A percentile compares a stretch with the other conserved stretches of the same genome.
phyloP scores from a whole-genome alignment of 2,797 vertebrate species.

The Microctenopoma steveboyesi region DNA sequence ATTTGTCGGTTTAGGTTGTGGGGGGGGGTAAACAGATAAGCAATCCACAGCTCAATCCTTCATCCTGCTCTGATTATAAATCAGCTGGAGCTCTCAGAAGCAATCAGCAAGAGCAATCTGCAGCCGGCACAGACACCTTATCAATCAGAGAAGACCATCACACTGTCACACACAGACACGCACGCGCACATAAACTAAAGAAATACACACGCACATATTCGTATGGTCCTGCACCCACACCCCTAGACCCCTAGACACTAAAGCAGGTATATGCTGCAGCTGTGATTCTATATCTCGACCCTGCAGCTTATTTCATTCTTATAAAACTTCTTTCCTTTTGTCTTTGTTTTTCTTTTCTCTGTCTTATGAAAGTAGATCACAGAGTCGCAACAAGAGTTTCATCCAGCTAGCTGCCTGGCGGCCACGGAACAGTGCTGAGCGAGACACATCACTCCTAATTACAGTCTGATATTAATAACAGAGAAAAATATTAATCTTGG shows the following conservation, averaged over 20 bases:
- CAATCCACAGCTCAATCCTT: constrained; percentile 80
- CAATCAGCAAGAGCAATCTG: constrained; percentile 83
- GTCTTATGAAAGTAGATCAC: constrained; percentile 61
- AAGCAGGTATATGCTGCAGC: constrained; percentile 54
- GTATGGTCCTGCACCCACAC: constrained; percentile 21
- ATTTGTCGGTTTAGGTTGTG: constrained; percentile 82
- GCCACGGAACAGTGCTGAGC: constrained; percentile 53
- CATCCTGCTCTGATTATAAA: constrained; percentile 83
- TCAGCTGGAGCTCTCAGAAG: constrained; percentile 82
- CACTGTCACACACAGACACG: constrained; percentile 65
- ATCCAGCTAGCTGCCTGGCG: constrained; percentile 68
- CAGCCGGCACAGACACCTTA: constrained; percentile 81
- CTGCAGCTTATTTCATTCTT: constrained; percentile 50
- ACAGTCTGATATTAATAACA: constrained; percentile 84
- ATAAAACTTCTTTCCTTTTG: constrained; percentile 57
- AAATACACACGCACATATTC: constrained; percentile 53
- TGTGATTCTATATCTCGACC: constrained; percentile 61
- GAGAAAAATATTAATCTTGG: constrained; percentile 83
- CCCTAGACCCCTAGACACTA: constrained; percentile 39
- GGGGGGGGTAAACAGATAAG: constrained; percentile 81
- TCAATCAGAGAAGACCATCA: constrained; percentile 80
- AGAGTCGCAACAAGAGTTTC: constrained; percentile 61
- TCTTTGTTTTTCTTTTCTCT: constrained; percentile 21
- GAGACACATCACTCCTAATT: constrained; percentile 81
- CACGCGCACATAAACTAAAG: constrained; percentile 46